Evolutionary conservation across 1,140 invertebrate genomes (phyloP).

Genomic region (Oncopodura yosiiana): DNA sequence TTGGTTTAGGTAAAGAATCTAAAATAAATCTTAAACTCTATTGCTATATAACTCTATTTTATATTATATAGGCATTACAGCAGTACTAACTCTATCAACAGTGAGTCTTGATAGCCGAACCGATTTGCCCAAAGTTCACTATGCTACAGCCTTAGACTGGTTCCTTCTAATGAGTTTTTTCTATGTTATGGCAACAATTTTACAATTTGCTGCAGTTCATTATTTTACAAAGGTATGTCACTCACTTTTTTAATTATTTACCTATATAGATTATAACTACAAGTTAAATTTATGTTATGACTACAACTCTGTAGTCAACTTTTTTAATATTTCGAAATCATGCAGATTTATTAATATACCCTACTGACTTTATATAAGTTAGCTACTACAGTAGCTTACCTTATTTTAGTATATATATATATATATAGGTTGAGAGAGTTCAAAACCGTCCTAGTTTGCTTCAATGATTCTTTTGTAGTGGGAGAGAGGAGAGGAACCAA

Average conservation of each 20-base stretch:
- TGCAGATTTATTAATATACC: too few relatives aligned
- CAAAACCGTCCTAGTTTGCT: too few relatives aligned
- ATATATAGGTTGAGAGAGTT: too few relatives aligned
- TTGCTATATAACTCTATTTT: slow-evolving; percentile 10
- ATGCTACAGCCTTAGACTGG: slow-evolving; percentile 84
- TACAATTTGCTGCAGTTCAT: slow-evolving; percentile 89
- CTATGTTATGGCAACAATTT: slow-evolving; percentile 81
- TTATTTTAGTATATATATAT: too few relatives aligned
- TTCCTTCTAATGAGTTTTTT: slow-evolving; percentile 88
- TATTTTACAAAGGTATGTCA: slow-evolving; percentile 74
- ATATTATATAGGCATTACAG: slow-evolving; percentile 63
- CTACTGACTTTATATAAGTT: too few relatives aligned
- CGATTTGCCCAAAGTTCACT: slow-evolving; percentile 77
- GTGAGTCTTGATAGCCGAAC: slow-evolving; percentile 83
- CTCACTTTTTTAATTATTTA: background rate
- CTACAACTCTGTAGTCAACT: too few relatives aligned
- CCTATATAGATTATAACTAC: too few relatives aligned
- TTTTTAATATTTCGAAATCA: too few relatives aligned
- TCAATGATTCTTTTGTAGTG: too few relatives aligned
- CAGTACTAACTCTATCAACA: slow-evolving; percentile 79
- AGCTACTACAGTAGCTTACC: too few relatives aligned
- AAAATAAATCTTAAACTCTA: background rate
- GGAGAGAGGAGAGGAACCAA: too few relatives aligned
- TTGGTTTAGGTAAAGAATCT: slow-evolving; percentile 53
- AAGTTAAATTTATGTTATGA: too few relatives aligned